phyloP scores from a whole-genome alignment of 2,888 invertebrate species.

The Thumatha senex region DNA sequence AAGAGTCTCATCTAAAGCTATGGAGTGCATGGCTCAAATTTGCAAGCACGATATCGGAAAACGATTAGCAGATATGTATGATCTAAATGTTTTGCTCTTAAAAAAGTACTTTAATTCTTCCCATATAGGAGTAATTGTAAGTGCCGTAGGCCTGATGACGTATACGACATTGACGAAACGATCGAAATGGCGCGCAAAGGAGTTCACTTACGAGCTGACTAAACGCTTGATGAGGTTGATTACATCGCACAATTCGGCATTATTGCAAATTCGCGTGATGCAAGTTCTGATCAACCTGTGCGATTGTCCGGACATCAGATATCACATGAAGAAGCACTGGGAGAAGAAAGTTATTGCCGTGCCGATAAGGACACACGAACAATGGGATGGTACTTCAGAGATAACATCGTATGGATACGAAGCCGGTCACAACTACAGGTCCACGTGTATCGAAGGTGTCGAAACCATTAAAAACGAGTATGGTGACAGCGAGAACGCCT shows the following conservation, averaged over 20 bases:
- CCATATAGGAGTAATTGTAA: conserved; percentile 52
- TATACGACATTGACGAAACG: conserved; percentile 65
- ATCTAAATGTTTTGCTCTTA: conserved; percentile 51
- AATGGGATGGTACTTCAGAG: conserved; percentile 67
- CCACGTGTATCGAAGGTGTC: conserved; percentile 60
- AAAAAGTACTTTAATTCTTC: conserved; percentile 40
- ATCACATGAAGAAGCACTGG: conserved; percentile 57
- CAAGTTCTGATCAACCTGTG: conserved; percentile 70
- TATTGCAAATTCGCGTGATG: conserved; percentile 59
- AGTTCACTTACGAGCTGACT: conserved; percentile 51
- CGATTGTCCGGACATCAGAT: conserved; percentile 67
- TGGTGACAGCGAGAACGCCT: conserved; percentile 52
- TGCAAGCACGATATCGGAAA: conserved; percentile 68
- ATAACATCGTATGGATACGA: conserved; percentile 55
- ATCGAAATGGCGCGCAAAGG: conserved; percentile 73
- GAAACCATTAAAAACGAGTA: conserved; percentile 65
- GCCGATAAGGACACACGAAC: conserved; percentile 55
- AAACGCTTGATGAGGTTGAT: conserved; percentile 52
- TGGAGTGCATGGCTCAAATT: conserved; percentile 68
- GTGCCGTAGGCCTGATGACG: conserved; percentile 57
- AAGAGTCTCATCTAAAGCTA: conserved; percentile 53
- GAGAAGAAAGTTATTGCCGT: conserved; percentile 45
- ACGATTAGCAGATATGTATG: conserved; percentile 61
- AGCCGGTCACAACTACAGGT: conserved; percentile 66
- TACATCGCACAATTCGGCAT: conserved; percentile 48